Base-by-base conservation (phyloP, 2,113 vertebrate genomes). In the Harpagus bidentatus region DNA sequence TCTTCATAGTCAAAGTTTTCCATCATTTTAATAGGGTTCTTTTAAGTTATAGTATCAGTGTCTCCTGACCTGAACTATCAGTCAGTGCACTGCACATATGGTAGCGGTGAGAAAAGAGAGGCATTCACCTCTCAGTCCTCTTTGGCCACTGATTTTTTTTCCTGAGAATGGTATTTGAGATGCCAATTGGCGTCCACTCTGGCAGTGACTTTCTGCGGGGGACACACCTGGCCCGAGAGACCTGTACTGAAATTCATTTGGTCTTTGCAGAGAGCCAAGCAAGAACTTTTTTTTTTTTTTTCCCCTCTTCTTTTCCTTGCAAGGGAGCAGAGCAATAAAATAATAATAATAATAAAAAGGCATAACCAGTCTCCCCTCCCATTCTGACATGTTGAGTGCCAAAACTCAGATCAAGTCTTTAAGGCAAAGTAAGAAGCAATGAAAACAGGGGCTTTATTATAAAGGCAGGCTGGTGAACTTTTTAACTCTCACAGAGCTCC, bases 401-500 rank as follows among this genome's bases (percentile, higher is more conserved):
- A 96, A 88, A 90, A 84, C 55, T 71, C 88, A 74, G 88, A 69
- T 90, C 53, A 77, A 83, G 66, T 40, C 86, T 93, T 83, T 56
- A 70, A 83, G 94, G 85, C 13, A 3, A 82, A 82, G 89, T 93
- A 89, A 78, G 92, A 97, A 95, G 25, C 93, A 93, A 50, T 88
- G 91, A 96, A 93, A 97, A 96, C 95, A 96, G 84, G 80, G 50
- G 21, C 69, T 96, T 94, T 91, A 82, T 92, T 96, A 86, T 83
- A 67, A 89, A 85, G 84, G 92, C 80, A 95, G 88, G 83, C 78
- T 91, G 83, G 88, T 97, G 95, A 96, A 91, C 55, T 96, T 47
- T 94, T 90, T 90, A 96, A 96, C 93, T 69, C 90, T 89, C 43
- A 1, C 72, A 0, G 70, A 6, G 56, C 93, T 91, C 88, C 90